phyloP scores from a whole-genome alignment of 2,888 invertebrate genomes.

The Dinocampus coccinellae region DNA sequence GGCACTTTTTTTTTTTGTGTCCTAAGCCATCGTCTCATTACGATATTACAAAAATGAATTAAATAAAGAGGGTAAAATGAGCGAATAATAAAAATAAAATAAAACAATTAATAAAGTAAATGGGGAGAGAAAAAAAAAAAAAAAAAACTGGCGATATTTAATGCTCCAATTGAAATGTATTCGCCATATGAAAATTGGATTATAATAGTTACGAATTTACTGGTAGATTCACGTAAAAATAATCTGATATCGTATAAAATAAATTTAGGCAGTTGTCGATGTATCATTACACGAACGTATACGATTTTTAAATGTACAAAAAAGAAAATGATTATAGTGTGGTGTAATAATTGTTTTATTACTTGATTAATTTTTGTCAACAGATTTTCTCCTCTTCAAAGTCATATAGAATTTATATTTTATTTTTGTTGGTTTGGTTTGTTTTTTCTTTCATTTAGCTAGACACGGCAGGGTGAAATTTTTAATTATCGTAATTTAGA shows the following conservation, averaged over 20 bases:
- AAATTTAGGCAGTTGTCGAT: conserved; percentile 65
- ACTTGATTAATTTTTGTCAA: neutral
- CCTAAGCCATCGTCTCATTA: conserved; percentile 48
- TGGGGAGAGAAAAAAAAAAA: conserved; percentile 22
- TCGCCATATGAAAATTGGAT: conserved; percentile 48
- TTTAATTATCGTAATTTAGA: conserved; percentile 3
- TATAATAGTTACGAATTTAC: conserved; percentile 69
- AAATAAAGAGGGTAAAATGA: conserved; percentile 32
- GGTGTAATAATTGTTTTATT: conserved; percentile 21
- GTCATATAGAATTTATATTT: neutral
- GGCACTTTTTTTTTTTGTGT: conserved; percentile 45
- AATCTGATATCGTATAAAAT: conserved; percentile 44
- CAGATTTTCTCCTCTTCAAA: neutral
- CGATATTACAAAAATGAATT: conserved; percentile 51
- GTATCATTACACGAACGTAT: conserved; percentile 67
- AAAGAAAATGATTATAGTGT: conserved; percentile 37
- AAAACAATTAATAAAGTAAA: conserved; percentile 31
- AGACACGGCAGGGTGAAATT: conserved; percentile 6
- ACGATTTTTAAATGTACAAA: conserved; percentile 70
- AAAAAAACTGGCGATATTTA: conserved; percentile 40
- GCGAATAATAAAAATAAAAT: no score
- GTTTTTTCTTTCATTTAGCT: no score
- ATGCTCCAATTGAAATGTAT: conserved; percentile 25
- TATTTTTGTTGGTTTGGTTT: neutral
- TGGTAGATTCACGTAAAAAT: conserved; percentile 53